Base-by-base conservation (phyloP, 2,113 vertebrate species). In the Hippocampus abdominalis region DNA sequence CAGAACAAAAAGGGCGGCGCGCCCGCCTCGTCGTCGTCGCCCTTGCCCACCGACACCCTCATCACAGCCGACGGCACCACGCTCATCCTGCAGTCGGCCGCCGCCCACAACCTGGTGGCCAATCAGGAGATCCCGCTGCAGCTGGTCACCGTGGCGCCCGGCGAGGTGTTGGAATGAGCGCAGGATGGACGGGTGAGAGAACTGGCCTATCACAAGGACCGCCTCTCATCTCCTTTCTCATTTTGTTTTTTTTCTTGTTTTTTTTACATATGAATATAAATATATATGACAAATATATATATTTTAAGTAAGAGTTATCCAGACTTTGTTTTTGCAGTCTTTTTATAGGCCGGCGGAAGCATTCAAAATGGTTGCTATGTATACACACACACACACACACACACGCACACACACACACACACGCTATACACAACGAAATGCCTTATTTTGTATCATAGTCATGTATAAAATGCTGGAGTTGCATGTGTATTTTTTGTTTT, bases 381-480 rank as follows among this genome's bases (percentile, higher is more conserved):
- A 95, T 92, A 95, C 93, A 11, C 51, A 44, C 74, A 69, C 32
- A 73, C 44, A 77, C 72, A 83, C 72, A 67, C 70, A 32, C 25
- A 62, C 60, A 69, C 74, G 72, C 69, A 69, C 70, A 56, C 29
- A 65, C 68, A 60, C 59, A 94, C 92, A 94, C 73, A 78, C 75
- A 77, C 69, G 70, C 79, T 81, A 83, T 85, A 91, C 85, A 85
- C 88, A 61, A 88, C 93, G 94, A 99, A 98, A 99, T 99, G 96
- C 97, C 97, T 99, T 99, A 99, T 96, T 98, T 99, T 99, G 96
- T 99, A 98, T 98, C 92, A 96, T 98, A 99, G 92, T 96, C 95
- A 96, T 90, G 95, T 97, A 96, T 97, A 96, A 95, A 86, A 96
- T 98, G 96, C 95, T 97, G 96, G 95, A 96, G 95, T 94, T 97